These are phyloP conservation scores for Drosophila guanche DNA, from an alignment of 1,140 invertebrate genomes.

Conservation along the genomic window DNA sequence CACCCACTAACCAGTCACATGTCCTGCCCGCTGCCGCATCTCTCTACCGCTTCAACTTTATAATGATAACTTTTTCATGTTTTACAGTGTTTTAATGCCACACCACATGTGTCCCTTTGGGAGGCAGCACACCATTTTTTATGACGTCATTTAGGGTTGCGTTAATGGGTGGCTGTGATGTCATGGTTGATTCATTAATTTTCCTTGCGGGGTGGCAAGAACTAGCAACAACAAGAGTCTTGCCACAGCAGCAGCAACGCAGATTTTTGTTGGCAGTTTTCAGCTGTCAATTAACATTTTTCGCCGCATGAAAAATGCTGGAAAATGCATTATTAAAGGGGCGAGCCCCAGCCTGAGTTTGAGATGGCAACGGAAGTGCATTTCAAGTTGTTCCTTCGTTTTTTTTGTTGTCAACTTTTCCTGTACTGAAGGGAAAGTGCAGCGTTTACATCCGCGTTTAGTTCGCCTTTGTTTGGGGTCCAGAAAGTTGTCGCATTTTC, in stretches of 20 bases:
- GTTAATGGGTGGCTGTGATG: slow-evolving; percentile 56
- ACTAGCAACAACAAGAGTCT: slow-evolving; percentile 72
- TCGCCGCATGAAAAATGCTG: neutral
- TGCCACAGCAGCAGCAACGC: slow-evolving; percentile 8
- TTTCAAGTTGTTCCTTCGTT: slow-evolving; percentile 29
- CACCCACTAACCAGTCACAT: neutral
- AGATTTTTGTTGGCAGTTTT: slow-evolving; percentile 42
- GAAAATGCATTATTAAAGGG: slow-evolving; percentile 68
- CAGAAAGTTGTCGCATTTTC: slow-evolving; percentile 73
- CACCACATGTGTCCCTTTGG: slow-evolving; percentile 47
- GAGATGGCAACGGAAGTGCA: slow-evolving; percentile 59
- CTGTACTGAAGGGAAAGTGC: slow-evolving; percentile 32
- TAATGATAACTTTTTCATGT: slow-evolving; percentile 81
- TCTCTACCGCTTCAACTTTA: slow-evolving; percentile 62
- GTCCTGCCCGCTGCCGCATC: neutral
- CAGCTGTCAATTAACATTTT: slow-evolving; percentile 60
- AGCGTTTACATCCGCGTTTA: slow-evolving; percentile 71
- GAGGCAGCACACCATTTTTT: slow-evolving; percentile 40
- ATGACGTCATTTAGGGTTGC: slow-evolving; percentile 60
- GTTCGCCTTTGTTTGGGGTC: slow-evolving; percentile 68
- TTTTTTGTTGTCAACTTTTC: slow-evolving; percentile 23
- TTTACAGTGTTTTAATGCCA: slow-evolving; percentile 73
- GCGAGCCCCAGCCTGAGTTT: slow-evolving; percentile 48
- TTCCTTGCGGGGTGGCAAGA: slow-evolving; percentile 29
- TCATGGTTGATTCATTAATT: slow-evolving; percentile 78